A percentile compares a stretch with the other conserved stretches of the same genome.
Evolutionary conservation across 2,113 vertebrate genomes (phyloP).

Genomic region (Gallinago undulata): DNA sequence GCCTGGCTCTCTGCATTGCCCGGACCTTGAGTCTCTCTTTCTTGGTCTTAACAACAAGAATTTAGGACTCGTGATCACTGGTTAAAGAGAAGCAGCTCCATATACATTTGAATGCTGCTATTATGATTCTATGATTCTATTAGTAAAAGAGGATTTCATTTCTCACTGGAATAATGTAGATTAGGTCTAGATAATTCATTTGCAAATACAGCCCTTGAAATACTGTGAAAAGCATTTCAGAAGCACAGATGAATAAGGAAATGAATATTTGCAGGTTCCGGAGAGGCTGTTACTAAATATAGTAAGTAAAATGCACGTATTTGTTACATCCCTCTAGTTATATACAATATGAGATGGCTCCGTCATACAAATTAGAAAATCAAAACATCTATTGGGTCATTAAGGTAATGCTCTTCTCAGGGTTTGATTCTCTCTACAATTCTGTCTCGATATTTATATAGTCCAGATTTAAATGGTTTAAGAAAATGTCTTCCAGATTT

Average conservation of each 20-base stretch:
- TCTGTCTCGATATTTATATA: neutral
- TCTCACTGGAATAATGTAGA: neutral
- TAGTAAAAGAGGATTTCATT: neutral
- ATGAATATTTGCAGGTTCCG: neutral
- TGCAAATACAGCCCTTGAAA: neutral
- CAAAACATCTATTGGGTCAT: neutral
- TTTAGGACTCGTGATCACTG: neutral
- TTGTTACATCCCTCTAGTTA: slow-evolving; percentile 1
- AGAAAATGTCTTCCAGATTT: slow-evolving; percentile 8
- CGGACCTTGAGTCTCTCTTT: neutral
- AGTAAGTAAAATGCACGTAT: neutral
- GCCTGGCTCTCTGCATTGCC: neutral
- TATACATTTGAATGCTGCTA: neutral
- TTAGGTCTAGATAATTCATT: neutral
- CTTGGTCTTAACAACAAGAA: neutral
- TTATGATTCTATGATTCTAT: neutral
- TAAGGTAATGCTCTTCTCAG: neutral
- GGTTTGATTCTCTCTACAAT: neutral
- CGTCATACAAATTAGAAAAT: slow-evolving; percentile 26
- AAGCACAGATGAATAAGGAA: neutral
- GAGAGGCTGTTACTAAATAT: neutral
- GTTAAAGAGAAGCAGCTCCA: neutral
- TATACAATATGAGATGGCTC: neutral
- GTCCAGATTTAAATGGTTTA: slow-evolving; percentile 17
- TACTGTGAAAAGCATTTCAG: neutral